Evolutionary conservation across 2,888 invertebrate genomes (phyloP).

Genomic region (Halictus quadricinctus): DNA sequence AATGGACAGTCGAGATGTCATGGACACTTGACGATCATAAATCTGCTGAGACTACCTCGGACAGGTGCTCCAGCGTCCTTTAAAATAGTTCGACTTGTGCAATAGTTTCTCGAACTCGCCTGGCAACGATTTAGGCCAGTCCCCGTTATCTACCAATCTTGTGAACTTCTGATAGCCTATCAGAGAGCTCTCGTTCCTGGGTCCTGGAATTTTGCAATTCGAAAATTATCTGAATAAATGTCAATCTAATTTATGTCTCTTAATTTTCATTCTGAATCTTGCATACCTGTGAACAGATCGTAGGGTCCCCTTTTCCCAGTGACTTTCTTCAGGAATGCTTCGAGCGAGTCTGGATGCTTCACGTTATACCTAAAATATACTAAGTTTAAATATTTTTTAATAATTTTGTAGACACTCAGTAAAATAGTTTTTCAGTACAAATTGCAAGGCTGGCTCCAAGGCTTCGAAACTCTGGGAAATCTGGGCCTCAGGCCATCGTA

Average conservation of each 20-base stretch:
- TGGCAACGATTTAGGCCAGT: slow-evolving; percentile 64
- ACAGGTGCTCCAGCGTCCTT: slow-evolving; percentile 62
- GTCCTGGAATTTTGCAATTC: slow-evolving; percentile 44
- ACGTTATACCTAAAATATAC: slow-evolving; percentile 53
- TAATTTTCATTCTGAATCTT: not conserved
- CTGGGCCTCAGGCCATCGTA: slow-evolving; percentile 63
- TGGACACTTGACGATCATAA: slow-evolving; percentile 3
- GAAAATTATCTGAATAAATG: not conserved
- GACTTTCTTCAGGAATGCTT: slow-evolving; percentile 52
- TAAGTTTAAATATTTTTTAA: not conserved
- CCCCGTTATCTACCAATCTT: slow-evolving; percentile 27
- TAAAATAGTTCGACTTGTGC: slow-evolving; percentile 64
- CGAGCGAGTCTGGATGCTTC: slow-evolving; percentile 54
- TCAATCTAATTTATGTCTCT: not conserved
- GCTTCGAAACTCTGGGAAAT: slow-evolving; percentile 38
- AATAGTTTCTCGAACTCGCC: slow-evolving; percentile 56
- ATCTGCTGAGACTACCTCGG: slow-evolving; percentile 61
- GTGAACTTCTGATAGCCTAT: slow-evolving; percentile 35
- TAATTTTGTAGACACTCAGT: not conserved
- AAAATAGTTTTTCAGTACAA: slow-evolving; percentile 38
- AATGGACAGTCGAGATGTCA: not conserved
- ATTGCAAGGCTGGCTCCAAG: slow-evolving; percentile 60
- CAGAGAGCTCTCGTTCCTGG: slow-evolving; percentile 60
- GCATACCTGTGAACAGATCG: slow-evolving; percentile 68
- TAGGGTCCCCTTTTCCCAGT: slow-evolving; percentile 68